Base-by-base conservation (phyloP, 1,140 invertebrate species). In the Dysdera silvatica region DNA sequence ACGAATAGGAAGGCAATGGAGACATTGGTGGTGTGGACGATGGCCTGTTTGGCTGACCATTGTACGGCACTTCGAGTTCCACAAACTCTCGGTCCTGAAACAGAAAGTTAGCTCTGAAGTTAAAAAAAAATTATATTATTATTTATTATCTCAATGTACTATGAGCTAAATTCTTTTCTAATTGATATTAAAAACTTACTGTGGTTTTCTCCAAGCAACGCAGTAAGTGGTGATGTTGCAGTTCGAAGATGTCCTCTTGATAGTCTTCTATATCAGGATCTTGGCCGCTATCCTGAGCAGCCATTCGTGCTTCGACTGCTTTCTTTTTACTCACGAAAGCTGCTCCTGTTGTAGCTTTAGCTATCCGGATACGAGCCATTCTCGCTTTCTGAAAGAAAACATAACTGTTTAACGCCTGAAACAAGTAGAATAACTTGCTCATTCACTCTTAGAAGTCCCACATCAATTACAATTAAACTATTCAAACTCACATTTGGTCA, bases 301-400 rank as follows among this genome's bases (percentile, higher is more conserved):
- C 90, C 66, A 94, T 78, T 52, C 92, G 80, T 6, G 95, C 93
- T 75, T 99, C 95, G 2, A 92, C 92, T n/a, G 94, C 93, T 76
- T 97, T 97, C 84, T 99, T 99, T 80, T 98, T 98, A 74, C 84
- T 92, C 52, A 98, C 91, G 78, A 99, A 98, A 5, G 95, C 96
- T 6, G 95, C 95, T n/a, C 95, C 95, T 52, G 91, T 96, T 5
- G 95, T 97, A 32, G 97, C 96, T 76, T 99, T 99, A 32, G 96
- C 95, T 75, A 99, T 95, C 67, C 92, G 85, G 71, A 99, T 98
- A 67, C 96, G 83, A 41, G 95, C 94, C 75, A 98, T 81, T 67
- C 96, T 84, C 33, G 95, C 95, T 94, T 98, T 98, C 96, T 99
- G 84, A 31, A 87, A 85, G 68, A 45, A n/a, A 49, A 28, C 26